Evolutionary conservation across 2,888 invertebrate genomes (phyloP), one percentile per base, ranked within the genome.

Genomic region (Amblyjoppa fuscipennis): DNA sequence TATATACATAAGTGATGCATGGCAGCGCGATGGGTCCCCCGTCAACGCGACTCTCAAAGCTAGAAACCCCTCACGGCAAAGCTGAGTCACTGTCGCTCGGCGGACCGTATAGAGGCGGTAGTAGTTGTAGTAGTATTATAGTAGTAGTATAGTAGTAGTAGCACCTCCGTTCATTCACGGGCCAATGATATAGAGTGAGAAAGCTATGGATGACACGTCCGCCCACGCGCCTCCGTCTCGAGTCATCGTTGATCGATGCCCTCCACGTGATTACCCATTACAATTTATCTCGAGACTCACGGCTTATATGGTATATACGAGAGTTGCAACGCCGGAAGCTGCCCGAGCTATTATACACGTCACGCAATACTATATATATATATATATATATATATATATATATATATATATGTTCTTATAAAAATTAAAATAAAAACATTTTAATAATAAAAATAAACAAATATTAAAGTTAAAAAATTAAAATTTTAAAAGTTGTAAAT

Each of bases 201-300:
- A 70, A 59, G 70, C 53, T 45, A 70, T 56, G 76, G 74, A 79
- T 81, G 84, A 85, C 81, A 78, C 75, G 78, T 81, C 78, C 81
- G 56, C 85, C 85, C 68, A 81, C 83, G 49, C 66, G 74, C 31
- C 81, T 66, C 66, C 79, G 70, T 75, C 66, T 70, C 61, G 16
- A 51, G 75, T 75, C 81, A 69, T 70, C 81, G 31, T 66, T 85
- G 85, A 85, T 85, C 81, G 85, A 85, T 82, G 78, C 70, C 56
- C 64, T 75, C 34, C 64, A 31, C 78, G 51, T 34, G 56, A 77
- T 77, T 61, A 59, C 56, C 80, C 49, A 73, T 59, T 61, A 71
- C 70, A 64, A 20, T 64, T 70, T 69, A 70, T 69, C 28, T 61
- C 25, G 64, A 31, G 64, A 56, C 25, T 73, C 68, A 38, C 7